Conservation (phyloP, 2,797 vertebrate genomes). For the Sandelia bainsii region DNA sequence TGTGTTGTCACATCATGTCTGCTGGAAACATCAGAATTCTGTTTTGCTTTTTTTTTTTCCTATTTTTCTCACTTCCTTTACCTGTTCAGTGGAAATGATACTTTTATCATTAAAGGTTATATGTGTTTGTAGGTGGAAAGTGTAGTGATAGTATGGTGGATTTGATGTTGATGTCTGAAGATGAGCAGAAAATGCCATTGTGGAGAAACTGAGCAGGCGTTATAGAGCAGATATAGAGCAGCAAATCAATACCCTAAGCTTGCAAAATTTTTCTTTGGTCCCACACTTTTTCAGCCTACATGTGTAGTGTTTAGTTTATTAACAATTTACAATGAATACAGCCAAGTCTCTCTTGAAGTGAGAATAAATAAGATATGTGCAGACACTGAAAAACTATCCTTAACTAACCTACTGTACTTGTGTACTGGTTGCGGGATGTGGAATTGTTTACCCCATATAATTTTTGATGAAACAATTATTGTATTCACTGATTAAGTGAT, state of each 20-base stretch:
- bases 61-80: conserved; percentile 67
- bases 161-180: conserved; percentile 35
- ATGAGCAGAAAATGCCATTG: conserved; percentile 16
- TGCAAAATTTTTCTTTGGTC: conserved; percentile 1
- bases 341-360: not conserved
- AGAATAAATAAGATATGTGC: not conserved
- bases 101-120: not conserved
- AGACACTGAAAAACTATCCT: too few species aligned
- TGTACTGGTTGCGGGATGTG: too few species aligned
- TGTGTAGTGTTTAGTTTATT: not conserved
- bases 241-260: not conserved
- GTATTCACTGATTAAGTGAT: not conserved
- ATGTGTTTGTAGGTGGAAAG: conserved; percentile 37
- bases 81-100: conserved; percentile 75
- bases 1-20: conserved; percentile 62
- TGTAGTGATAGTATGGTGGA: conserved; percentile 33
- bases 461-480: too few species aligned
- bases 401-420: too few species aligned
- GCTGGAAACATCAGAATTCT: conserved; percentile 80
- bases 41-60: conserved; percentile 59
- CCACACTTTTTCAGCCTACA: not conserved
- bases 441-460: too few species aligned
- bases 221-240: too few species aligned
- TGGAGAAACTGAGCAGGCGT: conserved; percentile 50
- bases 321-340: conserved; percentile 1